Conservation (phyloP, 2,113 vertebrate genomes). For the Varanus komodoensis region DNA sequence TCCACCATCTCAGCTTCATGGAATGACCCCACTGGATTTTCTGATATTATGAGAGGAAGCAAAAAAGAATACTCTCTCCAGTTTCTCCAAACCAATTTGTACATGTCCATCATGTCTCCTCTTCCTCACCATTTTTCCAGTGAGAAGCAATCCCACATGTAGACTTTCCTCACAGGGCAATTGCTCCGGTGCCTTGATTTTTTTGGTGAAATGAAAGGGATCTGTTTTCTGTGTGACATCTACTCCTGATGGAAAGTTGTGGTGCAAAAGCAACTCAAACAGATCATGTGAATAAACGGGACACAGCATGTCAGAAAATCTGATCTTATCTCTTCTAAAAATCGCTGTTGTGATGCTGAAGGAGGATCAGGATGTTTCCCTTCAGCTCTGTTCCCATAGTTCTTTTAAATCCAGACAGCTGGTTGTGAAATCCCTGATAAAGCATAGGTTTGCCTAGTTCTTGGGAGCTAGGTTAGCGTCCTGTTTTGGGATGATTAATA, state of each 20-base stretch:
- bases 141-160: too few relatives aligned
- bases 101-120: too few relatives aligned
- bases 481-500: constrained; percentile 60
- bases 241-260: background rate
- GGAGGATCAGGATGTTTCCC: background rate
- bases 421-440: constrained; percentile 40
- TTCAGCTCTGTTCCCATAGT: rapidly evolving
- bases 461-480: background rate
- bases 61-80: too few relatives aligned
- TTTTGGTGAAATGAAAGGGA: background rate
- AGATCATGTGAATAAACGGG: background rate
- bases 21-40: too few relatives aligned
- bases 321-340: constrained; percentile 16
- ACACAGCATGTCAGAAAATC: background rate
- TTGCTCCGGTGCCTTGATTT: too few relatives aligned
- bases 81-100: too few relatives aligned
- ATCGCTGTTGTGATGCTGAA: rapidly evolving
- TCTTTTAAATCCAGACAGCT: constrained; percentile 44
- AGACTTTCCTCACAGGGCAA: too few relatives aligned
- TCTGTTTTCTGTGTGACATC: background rate
- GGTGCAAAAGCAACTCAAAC: background rate
- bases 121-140: too few relatives aligned
- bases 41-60: too few relatives aligned
- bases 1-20: too few relatives aligned
- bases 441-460: constrained; percentile 46